Base-by-base conservation (phyloP, 2,888 invertebrate species). In the Drosophila picticornis region DNA sequence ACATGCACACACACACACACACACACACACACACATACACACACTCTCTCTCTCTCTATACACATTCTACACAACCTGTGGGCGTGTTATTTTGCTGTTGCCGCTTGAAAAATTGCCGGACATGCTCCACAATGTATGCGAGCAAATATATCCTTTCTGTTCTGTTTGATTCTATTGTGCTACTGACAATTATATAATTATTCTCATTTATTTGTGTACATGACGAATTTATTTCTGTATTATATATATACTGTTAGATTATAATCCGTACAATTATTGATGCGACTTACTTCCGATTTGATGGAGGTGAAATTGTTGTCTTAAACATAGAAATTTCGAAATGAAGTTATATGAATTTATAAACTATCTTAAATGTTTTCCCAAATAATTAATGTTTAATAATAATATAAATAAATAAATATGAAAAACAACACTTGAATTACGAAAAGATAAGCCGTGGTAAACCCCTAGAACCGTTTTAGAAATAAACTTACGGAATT, bases 41-140 rank as follows among this genome's bases (percentile, higher is more conserved):
- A 22, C 57, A 51, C n/a, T n/a, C n/a, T n/a, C n/a, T n/a, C n/a
- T n/a, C 50, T 56, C 19, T 38, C 4, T 10, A 11, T 29, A 46
- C 43, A 38, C 25, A 40, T 19, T 46, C 25, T 34, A 48, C 1
- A 52, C 25, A 57, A 25, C 56, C 22, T 53, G 60, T 57, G 65
- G 40, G 62, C 1, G 38, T 36, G 56, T 16, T 25, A 10, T 61
- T 53, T 40, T 48, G 29, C 13, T 59, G 56, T 53, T 48, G 48
- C 19, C 22, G 59, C 43, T 61, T 48, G 40, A 65, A 52, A 70
- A 76, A 63, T 58, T 56, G 80, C 48, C 56, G 59, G 62, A 74
- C 56, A 74, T 74, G 65, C 36, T 58, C 57, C 66, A 75, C 67
- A 80, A 79, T 70, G 29, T 59, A 63, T 75, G 34, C 43, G 25